Percentiles rank a stretch among this genome's conserved stretches.
phyloP scores from a whole-genome alignment of 2,888 invertebrate genomes.

The Catocala nupta region DNA sequence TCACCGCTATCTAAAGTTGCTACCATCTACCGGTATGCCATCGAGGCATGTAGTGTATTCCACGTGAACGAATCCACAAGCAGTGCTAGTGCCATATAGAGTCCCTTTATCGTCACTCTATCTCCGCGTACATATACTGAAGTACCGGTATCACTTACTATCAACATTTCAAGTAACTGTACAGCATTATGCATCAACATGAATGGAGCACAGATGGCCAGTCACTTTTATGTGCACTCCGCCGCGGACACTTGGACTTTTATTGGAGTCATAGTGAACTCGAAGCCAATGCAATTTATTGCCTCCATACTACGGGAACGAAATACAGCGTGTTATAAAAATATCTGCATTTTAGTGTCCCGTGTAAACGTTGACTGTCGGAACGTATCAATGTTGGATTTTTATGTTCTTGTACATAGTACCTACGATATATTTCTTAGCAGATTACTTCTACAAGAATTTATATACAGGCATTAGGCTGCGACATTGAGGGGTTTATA shows the following conservation, averaged over 20 bases:
- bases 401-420: background rate
- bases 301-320: slow-evolving; percentile 27
- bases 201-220: slow-evolving; percentile 61
- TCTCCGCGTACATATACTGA: background rate
- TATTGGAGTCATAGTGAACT: slow-evolving; percentile 56
- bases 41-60: too few species aligned
- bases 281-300: slow-evolving; percentile 51
- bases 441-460: too few species aligned
- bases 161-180: slow-evolving; percentile 39
- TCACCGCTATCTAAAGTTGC: too few species aligned
- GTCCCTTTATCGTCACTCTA: too few species aligned
- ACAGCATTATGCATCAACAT: slow-evolving; percentile 47
- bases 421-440: too few species aligned
- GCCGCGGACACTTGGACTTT: slow-evolving; percentile 61
- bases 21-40: too few species aligned
- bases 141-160: slow-evolving; percentile 27
- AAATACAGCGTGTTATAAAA: slow-evolving; percentile 26
- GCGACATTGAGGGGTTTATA: too few species aligned
- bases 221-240: slow-evolving; percentile 64
- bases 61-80: too few species aligned
- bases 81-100: too few species aligned
- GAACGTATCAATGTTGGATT: slow-evolving; percentile 1
- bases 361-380: slow-evolving; percentile 7
- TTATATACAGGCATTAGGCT: too few species aligned
- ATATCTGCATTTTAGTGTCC: slow-evolving; percentile 34